Base-by-base conservation (phyloP, 2,888 invertebrate genomes). In the Ellobium chinense region DNA sequence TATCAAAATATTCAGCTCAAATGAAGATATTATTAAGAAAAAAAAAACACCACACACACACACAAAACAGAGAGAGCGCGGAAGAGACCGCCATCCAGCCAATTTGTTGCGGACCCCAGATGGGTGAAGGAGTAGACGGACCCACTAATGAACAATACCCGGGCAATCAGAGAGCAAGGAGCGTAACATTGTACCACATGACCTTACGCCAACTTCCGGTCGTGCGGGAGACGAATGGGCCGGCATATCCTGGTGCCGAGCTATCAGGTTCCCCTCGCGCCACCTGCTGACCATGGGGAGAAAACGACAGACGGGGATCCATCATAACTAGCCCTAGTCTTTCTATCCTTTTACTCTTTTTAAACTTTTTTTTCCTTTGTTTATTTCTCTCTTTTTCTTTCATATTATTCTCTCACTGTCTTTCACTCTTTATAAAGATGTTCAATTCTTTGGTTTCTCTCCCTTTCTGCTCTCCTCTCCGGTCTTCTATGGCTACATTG, bases 211-310 rank as follows among this genome's bases (percentile, higher is more conserved):
- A 46, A 63, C 54, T 66, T 76, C 66, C 76, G 66, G 54, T 46
- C 18, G 34, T 14, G 34, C 27, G 56, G 54, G 34, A 36, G 56
- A 54, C 31, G 14, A 31, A 65, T 34, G 54, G 46, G 29, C 66
- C 76, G 56, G 39, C 34, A 54, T 66, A 36, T 24, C 18, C 56
- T 66, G 54, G 76, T 66, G 31, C 31, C 54, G 54, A 36, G 36
- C 54, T 66, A 76, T 66, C 75, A n/a, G 31, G 56, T 76, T 76
- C 34, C 27, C 63, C 14, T 3, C 34, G 5, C 66, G 56, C 76
- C 76, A 76, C 76, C 76, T 76, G 76, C 66, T 76, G 76, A 76
- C 76, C 66, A 66, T 36, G 37, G 54, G 27, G 1, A 56, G 56
- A 3, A 3, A 29, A 9, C 34, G 70, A 54, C 56, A 56, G 21